Base-by-base conservation (phyloP, 2,113 vertebrate genomes). In the Tinamus guttatus region DNA sequence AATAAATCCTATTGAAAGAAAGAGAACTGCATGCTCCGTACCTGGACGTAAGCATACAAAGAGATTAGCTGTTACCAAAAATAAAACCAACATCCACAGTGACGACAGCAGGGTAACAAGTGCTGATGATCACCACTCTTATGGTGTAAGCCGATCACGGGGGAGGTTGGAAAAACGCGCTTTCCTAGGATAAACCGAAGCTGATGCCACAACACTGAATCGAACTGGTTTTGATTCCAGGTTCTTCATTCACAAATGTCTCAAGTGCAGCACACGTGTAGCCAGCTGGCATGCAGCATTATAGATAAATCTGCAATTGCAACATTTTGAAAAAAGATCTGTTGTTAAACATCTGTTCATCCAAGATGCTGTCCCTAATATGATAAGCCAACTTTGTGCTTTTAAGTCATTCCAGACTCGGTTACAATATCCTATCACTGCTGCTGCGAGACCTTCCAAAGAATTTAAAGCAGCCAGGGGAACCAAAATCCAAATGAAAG, bases 11-110 rank as follows among this genome's bases (percentile, higher is more conserved):
- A 56, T 51, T 0, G 8, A 47, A 7, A 11, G 49, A 49, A 6
- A 19, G 60, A 75, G 54, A 64, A 34, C 15, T 3, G 2, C 7
- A 1, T 24, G 63, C 59, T 85, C 87, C 67, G 6, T 59, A 62
- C 67, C 75, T 82, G 70, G 74, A 85, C 45, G 27, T 91, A 41
- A 95, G 70, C 1, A 1, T 18, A 62, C 20, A 82, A 79, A 38
- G 81, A 85, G 93, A 97, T 95, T 36, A 94, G 67, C 70, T 1
- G 34, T 86, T 92, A 21, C 91, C 90, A 94, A 93, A 86, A 90
- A 90, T 88, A 94, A 87, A 49, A 51, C 5, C 20, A 2, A 75
- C 1, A 7, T 2, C 15, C 1, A 0, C 81, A 15, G 47, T 81
- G 93, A 87, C 11, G 3, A 27, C 95, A 94, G 74, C 74, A 11